Conservation (phyloP, 2,113 vertebrate species). For the Takifugu bimaculatus region DNA sequence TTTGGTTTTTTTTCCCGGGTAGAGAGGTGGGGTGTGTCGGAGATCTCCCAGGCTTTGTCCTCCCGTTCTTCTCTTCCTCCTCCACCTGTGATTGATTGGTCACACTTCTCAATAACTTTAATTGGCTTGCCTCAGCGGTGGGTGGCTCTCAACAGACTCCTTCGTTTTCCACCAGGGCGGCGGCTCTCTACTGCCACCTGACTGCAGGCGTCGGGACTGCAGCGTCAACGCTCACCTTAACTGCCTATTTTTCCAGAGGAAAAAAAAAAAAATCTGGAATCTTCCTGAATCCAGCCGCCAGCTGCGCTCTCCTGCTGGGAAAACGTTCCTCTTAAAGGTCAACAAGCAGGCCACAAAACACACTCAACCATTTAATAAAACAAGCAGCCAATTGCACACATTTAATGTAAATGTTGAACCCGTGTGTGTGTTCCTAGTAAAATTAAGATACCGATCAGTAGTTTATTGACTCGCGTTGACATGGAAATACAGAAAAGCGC, state of each 20-base stretch:
- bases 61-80: conserved; percentile 42
- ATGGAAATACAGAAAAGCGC: no score
- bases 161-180: conserved; percentile 49
- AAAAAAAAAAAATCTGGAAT: no score
- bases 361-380: no score
- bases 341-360: no score
- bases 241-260: no score
- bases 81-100: conserved; percentile 63
- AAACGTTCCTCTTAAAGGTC: conserved; percentile 2
- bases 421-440: conserved; percentile 11
- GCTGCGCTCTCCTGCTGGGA: conserved; percentile 16
- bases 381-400: no score
- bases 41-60: conserved; percentile 45
- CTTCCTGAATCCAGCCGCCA: no score
- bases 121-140: conserved; percentile 61
- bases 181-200: conserved; percentile 37
- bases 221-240: conserved; percentile 10
- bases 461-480: no score
- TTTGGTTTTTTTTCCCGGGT: conserved; percentile 16
- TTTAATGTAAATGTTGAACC: no score
- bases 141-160: conserved; percentile 51
- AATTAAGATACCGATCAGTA: no score
- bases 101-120: conserved; percentile 64
- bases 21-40: conserved; percentile 15
- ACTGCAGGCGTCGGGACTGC: conserved; percentile 36